Evolutionary conservation across 2,113 vertebrate genomes (phyloP), one percentile per base, ranked within the genome.

Genomic region (Pitta sordida): DNA sequence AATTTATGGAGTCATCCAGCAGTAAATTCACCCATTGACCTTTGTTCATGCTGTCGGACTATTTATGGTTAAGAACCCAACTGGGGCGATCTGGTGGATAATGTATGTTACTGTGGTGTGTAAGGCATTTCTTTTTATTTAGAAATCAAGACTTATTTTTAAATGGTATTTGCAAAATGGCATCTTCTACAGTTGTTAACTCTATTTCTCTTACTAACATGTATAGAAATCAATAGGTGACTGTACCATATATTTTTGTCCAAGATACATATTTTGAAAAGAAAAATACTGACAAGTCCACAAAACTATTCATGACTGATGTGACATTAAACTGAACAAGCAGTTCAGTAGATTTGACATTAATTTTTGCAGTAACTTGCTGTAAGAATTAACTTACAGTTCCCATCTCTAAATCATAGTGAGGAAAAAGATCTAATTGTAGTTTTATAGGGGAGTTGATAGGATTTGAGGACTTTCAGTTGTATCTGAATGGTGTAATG

Each of bases 11-110:
- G 78, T 93, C 67, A 83, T 48, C 79, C 76, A 88, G 48, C 62
- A 71, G 68, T 95, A 89, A 91, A 80, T 91, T 92, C 84, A 80
- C 63, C 53, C 86, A 51, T 59, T 93, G 92, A 91, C 88, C 93
- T 93, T 80, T 81, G 69, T 73, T 79, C 51, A 0, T 83, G 62
- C 78, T 65, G 36, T 32, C 32, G 1, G 0, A 69, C 26, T 91
- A 23, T 92, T 94, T 94, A 63, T 83, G 41, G 55, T 55, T 59
- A 52, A 74, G 48, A 77, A 86, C 39, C 37, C 85, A 76, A 14
- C 26, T 48, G 67, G 32, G 58, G 62, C 2, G 1, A 43, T 83
- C 48, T 52, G 43, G 26, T 83, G 56, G n/a, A 9, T 83, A 56
- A 81, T 81, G 68, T 20, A 15, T 26, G 30, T 39, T 67, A 15